phyloP scores from a whole-genome alignment of 2,888 invertebrate species.

The Labia minor region DNA sequence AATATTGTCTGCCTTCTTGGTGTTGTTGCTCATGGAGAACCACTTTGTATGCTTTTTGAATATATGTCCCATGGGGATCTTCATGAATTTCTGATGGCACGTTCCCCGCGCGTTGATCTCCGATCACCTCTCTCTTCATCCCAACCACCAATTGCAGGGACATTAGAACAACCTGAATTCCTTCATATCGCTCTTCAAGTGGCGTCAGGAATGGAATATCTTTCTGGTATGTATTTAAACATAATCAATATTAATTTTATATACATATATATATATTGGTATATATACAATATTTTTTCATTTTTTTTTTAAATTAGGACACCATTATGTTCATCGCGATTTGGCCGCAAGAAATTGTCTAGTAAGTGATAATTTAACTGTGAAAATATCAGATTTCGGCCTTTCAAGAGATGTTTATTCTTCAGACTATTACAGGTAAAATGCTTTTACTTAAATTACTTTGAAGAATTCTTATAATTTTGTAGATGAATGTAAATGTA shows the following conservation, averaged over 20 bases:
- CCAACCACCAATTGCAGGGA: slow-evolving; percentile 53
- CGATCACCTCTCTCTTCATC: slow-evolving; percentile 35
- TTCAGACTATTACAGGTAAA: slow-evolving; percentile 75
- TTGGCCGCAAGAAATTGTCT: slow-evolving; percentile 93
- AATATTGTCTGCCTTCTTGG: slow-evolving; percentile 93
- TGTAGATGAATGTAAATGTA: slow-evolving; percentile 35
- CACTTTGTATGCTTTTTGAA: slow-evolving; percentile 93
- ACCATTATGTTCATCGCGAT: slow-evolving; percentile 94
- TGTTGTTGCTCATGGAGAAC: slow-evolving; percentile 78
- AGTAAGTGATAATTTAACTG: slow-evolving; percentile 85
- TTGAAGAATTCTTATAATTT: background rate
- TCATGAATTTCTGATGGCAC: slow-evolving; percentile 86
- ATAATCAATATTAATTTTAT: too few species aligned
- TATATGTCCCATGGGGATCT: slow-evolving; percentile 96
- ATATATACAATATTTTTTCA: background rate
- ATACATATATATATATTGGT: too few species aligned
- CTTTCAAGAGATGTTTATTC: slow-evolving; percentile 86
- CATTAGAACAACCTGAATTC: slow-evolving; percentile 73
- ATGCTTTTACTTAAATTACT: too few species aligned
- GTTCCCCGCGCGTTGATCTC: slow-evolving; percentile 62
- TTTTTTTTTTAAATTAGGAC: slow-evolving; percentile 35
- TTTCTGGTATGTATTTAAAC: slow-evolving; percentile 44
- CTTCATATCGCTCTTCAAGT: slow-evolving; percentile 85
- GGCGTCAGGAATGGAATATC: slow-evolving; percentile 72
- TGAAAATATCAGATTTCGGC: slow-evolving; percentile 96